Conservation (phyloP, 2,797 vertebrate genomes). For the Hemibagrus guttatus region DNA sequence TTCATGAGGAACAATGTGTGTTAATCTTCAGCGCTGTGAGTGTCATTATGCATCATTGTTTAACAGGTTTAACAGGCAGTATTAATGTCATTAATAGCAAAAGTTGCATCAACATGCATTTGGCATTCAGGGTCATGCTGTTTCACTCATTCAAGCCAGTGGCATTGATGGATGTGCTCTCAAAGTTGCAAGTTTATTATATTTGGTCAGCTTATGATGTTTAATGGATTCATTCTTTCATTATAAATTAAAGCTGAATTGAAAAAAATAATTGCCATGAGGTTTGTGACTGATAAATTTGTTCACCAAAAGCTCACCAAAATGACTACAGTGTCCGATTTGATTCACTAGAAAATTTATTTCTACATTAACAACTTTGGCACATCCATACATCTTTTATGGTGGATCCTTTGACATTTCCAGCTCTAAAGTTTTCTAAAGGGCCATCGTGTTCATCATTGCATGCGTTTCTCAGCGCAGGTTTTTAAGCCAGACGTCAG, state of each 20-base stretch:
- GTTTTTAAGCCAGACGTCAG: conserved; percentile 38
- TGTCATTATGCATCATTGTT: conserved; percentile 17
- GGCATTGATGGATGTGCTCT: conserved; percentile 60
- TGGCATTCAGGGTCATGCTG: conserved; percentile 78
- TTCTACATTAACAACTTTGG: conserved; percentile 35
- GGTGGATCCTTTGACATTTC: conserved; percentile 16
- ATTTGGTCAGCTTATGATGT: conserved; percentile 16
- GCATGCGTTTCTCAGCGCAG: conserved; percentile 47
- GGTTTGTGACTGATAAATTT: neutral
- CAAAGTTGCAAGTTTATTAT: conserved; percentile 54
- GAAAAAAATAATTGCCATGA: neutral
- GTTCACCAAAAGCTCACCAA: conserved; percentile 25
- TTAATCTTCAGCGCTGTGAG: conserved; percentile 35
- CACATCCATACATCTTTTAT: conserved; percentile 47
- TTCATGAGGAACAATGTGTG: conserved; percentile 27
- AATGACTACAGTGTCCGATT: neutral
- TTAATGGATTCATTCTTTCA: neutral
- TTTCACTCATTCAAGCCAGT: conserved; percentile 71
- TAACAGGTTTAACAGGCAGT: conserved; percentile 50
- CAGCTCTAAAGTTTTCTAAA: conserved; percentile 40
- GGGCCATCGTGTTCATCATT: conserved; percentile 17
- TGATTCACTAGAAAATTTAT: neutral
- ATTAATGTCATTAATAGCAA: conserved; percentile 58
- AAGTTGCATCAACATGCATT: conserved; percentile 62
- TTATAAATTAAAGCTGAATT: neutral